A percentile compares a stretch with the other conserved stretches of the same genome.
phyloP scores from a whole-genome alignment of 2,797 vertebrate genomes.

The Oophaga sylvatica region DNA sequence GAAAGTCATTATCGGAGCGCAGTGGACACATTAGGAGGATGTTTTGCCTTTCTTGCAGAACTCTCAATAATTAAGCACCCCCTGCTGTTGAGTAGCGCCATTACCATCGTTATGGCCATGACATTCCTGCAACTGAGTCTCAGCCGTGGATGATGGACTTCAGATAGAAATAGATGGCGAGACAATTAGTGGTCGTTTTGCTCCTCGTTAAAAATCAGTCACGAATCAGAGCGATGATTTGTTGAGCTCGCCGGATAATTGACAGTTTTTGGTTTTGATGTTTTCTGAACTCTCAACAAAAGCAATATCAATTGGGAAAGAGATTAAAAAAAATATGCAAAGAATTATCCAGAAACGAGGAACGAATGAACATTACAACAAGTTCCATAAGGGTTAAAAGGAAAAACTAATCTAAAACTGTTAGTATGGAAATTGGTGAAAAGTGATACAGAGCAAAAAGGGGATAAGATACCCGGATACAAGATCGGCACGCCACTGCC shows the following conservation, averaged over 20 bases:
- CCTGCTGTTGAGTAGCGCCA: constrained; percentile 36
- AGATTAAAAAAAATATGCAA: neutral
- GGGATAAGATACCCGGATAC: neutral
- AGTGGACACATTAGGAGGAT: constrained; percentile 18
- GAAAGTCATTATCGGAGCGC: constrained; percentile 21
- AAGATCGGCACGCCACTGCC: too few species aligned
- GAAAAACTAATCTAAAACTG: neutral
- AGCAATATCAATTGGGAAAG: neutral
- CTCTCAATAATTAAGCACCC: constrained; percentile 51
- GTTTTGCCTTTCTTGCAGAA: constrained; percentile 28
- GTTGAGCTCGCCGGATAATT: constrained; percentile 16
- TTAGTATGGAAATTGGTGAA: neutral
- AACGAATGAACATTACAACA: constrained; percentile 5
- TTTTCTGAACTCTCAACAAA: constrained; percentile 1
- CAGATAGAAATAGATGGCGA: constrained; percentile 33
- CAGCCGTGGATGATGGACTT: constrained; percentile 17
- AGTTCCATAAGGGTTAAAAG: neutral
- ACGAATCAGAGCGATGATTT: constrained; percentile 24
- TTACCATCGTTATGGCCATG: constrained; percentile 38
- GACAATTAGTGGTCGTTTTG: constrained; percentile 40
- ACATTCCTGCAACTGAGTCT: constrained; percentile 26
- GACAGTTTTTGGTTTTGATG: neutral
- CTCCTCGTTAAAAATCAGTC: constrained; percentile 38
- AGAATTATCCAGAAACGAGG: neutral
- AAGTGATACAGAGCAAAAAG: neutral